Conservation (phyloP, 2,888 invertebrate species). For the Eulithis testata region DNA sequence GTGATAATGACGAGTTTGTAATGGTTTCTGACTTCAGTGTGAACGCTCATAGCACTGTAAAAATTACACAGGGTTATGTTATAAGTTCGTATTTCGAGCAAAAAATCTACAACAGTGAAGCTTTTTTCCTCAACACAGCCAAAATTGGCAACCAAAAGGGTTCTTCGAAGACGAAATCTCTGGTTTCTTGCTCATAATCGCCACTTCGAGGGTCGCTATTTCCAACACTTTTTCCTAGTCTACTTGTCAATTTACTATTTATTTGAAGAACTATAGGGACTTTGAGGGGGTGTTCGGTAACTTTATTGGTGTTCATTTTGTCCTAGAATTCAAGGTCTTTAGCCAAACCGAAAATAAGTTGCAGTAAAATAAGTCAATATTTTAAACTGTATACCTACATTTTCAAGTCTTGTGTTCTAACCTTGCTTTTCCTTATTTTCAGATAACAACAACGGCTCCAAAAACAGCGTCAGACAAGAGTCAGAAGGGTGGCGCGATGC, state of each 20-base stretch:
- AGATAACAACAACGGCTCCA: conserved; percentile 59
- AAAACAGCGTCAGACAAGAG: conserved; percentile 48
- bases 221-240: too few species aligned
- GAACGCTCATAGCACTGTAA: conserved; percentile 12
- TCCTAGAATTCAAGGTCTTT: background rate
- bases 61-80: background rate
- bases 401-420: background rate
- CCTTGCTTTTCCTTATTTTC: conserved; percentile 39
- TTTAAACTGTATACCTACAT: background rate
- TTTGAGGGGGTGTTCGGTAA: too few species aligned
- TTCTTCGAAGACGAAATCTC: too few species aligned
- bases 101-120: too few species aligned
- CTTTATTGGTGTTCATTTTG: too few species aligned
- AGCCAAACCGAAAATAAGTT: background rate
- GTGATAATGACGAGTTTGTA: conserved; percentile 30
- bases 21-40: conserved; percentile 23
- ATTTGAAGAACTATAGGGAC: too few species aligned
- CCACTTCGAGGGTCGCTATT: too few species aligned
- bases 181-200: too few species aligned
- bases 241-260: too few species aligned
- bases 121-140: too few species aligned
- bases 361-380: background rate
- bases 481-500: conserved; percentile 64
- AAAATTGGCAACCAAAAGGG: too few species aligned
- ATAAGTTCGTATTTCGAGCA: background rate